Evolutionary conservation across 2,797 vertebrate species (phyloP), one percentile per base, ranked within the genome.

Genomic region (Dipus sagitta): DNA sequence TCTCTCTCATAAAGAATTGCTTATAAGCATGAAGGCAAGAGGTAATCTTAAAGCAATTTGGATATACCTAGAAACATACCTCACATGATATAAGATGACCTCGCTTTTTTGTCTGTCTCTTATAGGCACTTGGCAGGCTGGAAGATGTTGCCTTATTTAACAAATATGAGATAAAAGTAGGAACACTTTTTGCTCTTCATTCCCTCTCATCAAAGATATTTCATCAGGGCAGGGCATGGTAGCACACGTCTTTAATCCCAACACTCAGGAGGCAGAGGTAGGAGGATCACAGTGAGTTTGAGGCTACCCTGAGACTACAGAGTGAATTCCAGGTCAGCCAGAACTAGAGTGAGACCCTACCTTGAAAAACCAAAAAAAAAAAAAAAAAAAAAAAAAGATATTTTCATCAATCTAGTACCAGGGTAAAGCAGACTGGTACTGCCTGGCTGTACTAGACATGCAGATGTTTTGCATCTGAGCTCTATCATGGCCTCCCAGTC

Each of bases 161-260:
- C 47, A 94, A 87, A 86, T n/a, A 62, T 71, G n/a, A 90, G 88
- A 78, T 68, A 54, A 74, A 71, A 78, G 13, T 82, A 26, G 18
- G 32, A 78, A 87, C 13, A 32, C 15, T 83, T 21, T 58, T 15
- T 30, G 1, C 42, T 83, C 42, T n/a, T 84, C 32, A 38, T 87
- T 84, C 14, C 11, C 14, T 60, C 47, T 64, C 28, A 11, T 18
- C 80, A 75, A 60, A 65, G 21, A 12, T 14, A 76, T 67, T 58
- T 38, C 38, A 38, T 38, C 38, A 38, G 38, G 6, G 38, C 38
- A 3, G 6, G 38, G 38, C 38, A 38, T 38, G 38, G 38, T 38
- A 38, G 38, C 38, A 6, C 38, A 38, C 6, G 38, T 38, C 38
- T 38, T 38, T 38, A 38, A 38, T 38, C 38, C 38, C 38, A 38